Percentiles rank a stretch among this genome's conserved stretches.
phyloP scores from a whole-genome alignment of 2,113 vertebrate species.

The Macquaria ambigua region DNA sequence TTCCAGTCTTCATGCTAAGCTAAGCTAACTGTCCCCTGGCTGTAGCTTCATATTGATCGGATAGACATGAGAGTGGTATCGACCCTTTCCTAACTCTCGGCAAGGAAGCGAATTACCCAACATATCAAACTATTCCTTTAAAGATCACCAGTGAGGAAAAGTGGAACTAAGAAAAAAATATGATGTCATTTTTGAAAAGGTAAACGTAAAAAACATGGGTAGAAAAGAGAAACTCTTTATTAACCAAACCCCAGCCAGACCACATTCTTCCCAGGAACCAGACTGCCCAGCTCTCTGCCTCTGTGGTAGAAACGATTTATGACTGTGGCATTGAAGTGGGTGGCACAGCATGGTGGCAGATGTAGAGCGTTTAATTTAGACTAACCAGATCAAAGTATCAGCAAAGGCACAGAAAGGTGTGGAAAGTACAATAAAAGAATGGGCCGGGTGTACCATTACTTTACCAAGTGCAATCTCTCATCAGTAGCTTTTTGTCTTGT shows the following conservation, averaged over 20 bases:
- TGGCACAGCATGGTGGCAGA: constrained; percentile 73
- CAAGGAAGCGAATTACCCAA: background rate
- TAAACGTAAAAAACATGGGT: constrained; percentile 26
- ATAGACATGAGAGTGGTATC: too few species aligned
- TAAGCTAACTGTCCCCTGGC: background rate
- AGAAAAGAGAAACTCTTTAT: constrained; percentile 11
- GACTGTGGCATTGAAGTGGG: constrained; percentile 66
- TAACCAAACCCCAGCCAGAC: constrained; percentile 10
- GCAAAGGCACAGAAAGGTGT: constrained; percentile 63
- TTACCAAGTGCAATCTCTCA: constrained; percentile 19
- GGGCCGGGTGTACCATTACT: constrained; percentile 12
- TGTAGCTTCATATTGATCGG: background rate
- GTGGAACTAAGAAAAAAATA: background rate
- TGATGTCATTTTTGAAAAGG: constrained; percentile 1
- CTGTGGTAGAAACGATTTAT: constrained; percentile 55
- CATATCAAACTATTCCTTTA: background rate
- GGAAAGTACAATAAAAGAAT: constrained; percentile 47
- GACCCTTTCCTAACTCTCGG: accelerated
- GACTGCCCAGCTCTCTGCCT: constrained; percentile 39
- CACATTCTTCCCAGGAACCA: constrained; percentile 46
- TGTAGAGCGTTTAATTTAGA: constrained; percentile 66
- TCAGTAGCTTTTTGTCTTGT: constrained; percentile 26
- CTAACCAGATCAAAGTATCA: constrained; percentile 69
- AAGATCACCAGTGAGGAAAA: background rate
- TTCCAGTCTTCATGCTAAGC: background rate